A percentile compares a stretch with the other conserved stretches of the same genome.
These are phyloP conservation scores for Tillus elongatus DNA, from an alignment of 2,888 invertebrate genomes.

Conservation along the genomic window DNA sequence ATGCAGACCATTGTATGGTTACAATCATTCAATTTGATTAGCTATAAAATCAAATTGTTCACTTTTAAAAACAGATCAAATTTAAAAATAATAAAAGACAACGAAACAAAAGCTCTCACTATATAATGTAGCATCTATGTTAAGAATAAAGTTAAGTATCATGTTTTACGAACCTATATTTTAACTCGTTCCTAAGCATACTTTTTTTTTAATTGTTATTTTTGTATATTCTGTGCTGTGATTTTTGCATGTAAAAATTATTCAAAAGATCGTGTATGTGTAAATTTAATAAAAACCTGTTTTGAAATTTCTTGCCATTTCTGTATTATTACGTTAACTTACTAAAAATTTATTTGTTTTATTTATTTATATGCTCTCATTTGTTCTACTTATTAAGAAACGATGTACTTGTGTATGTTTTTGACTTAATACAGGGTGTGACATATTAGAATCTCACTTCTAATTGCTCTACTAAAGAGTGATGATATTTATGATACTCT, in stretches of 20 bases:
- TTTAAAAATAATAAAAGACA: neutral
- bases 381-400: no score
- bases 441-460: no score
- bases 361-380: conserved; percentile 30
- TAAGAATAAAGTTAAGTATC: no score
- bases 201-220: conserved; percentile 32
- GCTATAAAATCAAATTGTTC: no score
- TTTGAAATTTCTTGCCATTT: conserved; percentile 41
- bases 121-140: no score
- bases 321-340: conserved; percentile 39
- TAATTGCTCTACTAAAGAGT: no score
- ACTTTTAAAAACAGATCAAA: neutral
- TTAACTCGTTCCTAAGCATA: conserved; percentile 37
- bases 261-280: conserved; percentile 25
- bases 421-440: no score
- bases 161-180: conserved; percentile 10
- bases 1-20: no score
- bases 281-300: conserved; percentile 4
- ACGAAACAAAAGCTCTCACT: neutral
- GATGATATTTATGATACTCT: no score
- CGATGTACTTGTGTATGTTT: no score
- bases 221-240: conserved; percentile 43
- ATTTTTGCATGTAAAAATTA: conserved; percentile 38
- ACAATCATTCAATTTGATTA: no score
- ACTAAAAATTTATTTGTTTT: no score